phyloP scores from a whole-genome alignment of 2,797 vertebrate genomes.

The Sebastes jordani region DNA sequence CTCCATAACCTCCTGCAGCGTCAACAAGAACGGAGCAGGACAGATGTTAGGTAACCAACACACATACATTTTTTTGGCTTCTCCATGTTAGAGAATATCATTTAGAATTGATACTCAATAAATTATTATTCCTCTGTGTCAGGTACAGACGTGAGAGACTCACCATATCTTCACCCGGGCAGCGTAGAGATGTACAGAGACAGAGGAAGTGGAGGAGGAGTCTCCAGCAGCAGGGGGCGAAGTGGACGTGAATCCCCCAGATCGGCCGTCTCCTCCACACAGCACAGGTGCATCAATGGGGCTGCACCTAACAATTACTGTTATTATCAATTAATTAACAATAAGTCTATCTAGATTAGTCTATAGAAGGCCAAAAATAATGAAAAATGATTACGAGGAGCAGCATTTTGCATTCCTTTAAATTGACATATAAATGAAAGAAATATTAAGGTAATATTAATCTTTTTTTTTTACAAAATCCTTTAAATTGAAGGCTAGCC shows the following conservation, averaged over 20 bases:
- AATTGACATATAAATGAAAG: not conserved
- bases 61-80: not conserved
- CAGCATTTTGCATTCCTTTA: not conserved
- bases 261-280: conserved; percentile 81
- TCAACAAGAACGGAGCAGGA: conserved; percentile 86
- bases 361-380: not conserved
- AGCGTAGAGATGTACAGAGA: conserved; percentile 88
- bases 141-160: conserved; percentile 88
- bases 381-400: not conserved
- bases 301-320: not conserved
- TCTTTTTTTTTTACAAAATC: too few relatives aligned
- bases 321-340: not conserved
- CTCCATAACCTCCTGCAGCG: conserved; percentile 39
- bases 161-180: conserved; percentile 84
- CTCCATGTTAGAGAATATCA: not conserved
- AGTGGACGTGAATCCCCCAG: conserved; percentile 88
- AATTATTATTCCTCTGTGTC: conserved; percentile 1
- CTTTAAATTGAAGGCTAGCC: not conserved
- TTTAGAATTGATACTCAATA: not conserved
- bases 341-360: not conserved
- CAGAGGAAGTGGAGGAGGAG: conserved; percentile 81
- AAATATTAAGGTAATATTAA: not conserved
- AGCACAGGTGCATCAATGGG: conserved; percentile 77
- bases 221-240: conserved; percentile 82
- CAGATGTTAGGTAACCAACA: conserved; percentile 81